Base-by-base conservation (phyloP, 2,888 invertebrate species). In the Heliconius erato region DNA sequence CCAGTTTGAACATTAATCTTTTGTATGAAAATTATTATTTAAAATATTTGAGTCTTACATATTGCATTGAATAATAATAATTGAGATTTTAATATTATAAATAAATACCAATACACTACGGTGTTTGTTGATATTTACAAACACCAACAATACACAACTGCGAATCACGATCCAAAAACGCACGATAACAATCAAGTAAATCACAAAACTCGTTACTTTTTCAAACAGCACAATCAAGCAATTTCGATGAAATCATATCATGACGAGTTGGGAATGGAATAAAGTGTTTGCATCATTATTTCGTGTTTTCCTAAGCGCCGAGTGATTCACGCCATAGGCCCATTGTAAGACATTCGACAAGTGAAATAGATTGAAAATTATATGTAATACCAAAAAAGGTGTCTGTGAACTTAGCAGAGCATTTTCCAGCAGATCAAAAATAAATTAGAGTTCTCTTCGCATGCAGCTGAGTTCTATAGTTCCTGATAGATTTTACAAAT, bases 281-380 rank as follows among this genome's bases (percentile, higher is more conserved):
- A 89, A 89, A 89, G 87, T 84, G 83, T 86, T 88, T 85, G 86
- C 88, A 86, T 87, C 85, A 88, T 87, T 89, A 88, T 87, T 88
- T 83, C 85, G 83, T 87, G 88, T 89, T 89, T 88, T 86, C 87
- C 86, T 85, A 87, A 86, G 84, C 85, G 81, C 80, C 79, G 80
- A 85, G 85, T 86, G 87, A 88, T 87, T 86, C 86, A 81, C 84
- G 84, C 84, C 87, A 88, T 78, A 80, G 88, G 85, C 87, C 85
- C 88, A 86, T 87, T 89, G 88, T 88, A 87, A 85, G 80, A 86
- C 88, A 89, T 87, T 87, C 89, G 86, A 54, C 7, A 54, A n/a
- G n/a, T 87, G 86, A 89, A 89, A 90, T 89, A 88, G 89, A 87
- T 88, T 84, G 84, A 87, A 88, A 86, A 88, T 87, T 87, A 86